These are phyloP conservation scores for Oreochromis grahami DNA, from an alignment of 2,797 vertebrate genomes.

Conservation along the genomic window DNA sequence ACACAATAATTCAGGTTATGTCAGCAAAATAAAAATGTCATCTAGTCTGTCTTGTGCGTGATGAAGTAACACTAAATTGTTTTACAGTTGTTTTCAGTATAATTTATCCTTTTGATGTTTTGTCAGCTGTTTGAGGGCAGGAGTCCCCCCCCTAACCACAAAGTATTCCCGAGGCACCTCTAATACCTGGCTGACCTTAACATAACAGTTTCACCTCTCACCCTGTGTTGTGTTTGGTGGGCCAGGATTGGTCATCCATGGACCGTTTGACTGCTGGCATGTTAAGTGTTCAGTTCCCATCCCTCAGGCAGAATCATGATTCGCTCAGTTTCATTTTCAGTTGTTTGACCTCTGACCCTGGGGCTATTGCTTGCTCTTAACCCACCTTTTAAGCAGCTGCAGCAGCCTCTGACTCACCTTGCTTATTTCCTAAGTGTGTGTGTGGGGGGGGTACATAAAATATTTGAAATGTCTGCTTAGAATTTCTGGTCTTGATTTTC, in stretches of 20 bases:
- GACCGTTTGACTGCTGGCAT: slow-evolving; percentile 60
- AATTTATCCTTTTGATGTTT: slow-evolving; percentile 30
- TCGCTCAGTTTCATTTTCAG: slow-evolving; percentile 61
- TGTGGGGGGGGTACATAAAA: background rate
- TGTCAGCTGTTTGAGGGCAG: slow-evolving; percentile 41
- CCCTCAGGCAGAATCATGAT: slow-evolving; percentile 52
- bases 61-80: background rate
- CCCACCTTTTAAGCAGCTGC: background rate
- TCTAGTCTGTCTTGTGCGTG: background rate
- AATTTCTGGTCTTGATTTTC: background rate
- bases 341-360: slow-evolving; percentile 57
- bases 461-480: background rate
- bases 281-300: slow-evolving; percentile 66
- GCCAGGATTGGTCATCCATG: slow-evolving; percentile 51
- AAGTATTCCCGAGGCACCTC: slow-evolving; percentile 28
- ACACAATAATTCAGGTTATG: background rate
- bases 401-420: slow-evolving; percentile 25
- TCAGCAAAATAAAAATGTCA: background rate
- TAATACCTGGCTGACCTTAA: slow-evolving; percentile 45
- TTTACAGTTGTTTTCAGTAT: background rate
- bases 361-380: slow-evolving; percentile 3
- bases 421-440: background rate
- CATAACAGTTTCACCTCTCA: slow-evolving; percentile 61
- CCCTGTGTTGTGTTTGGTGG: slow-evolving; percentile 58
- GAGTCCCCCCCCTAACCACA: background rate